Evolutionary conservation across 2,888 invertebrate genomes (phyloP), one percentile per base, ranked within the genome.

Genomic region (Drosophila setosimentum): DNA sequence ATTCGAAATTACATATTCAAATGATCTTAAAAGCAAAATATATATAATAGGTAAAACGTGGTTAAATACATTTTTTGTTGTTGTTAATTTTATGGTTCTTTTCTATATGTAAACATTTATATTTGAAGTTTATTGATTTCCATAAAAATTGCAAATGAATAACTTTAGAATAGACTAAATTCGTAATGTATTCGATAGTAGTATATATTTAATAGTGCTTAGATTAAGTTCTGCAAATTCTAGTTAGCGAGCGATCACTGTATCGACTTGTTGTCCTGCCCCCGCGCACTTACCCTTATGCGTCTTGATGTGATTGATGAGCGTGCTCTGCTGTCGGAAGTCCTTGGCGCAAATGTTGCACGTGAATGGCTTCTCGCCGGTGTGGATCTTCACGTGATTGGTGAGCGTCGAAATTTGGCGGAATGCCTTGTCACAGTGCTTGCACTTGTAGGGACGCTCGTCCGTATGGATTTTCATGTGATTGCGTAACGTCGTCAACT

Each of bases 391-490:
- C 30, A 92, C 91, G 67, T 92, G 91, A 65, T 92, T 92, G 62
- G 91, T 92, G 24, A 92, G 80, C 76, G 91, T 92, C 10, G 91
- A 92, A 68, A 92, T 92, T 66, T 92, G 92, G n/a, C 92, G 91
- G 64, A 92, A 92, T 21, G 92, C 90, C 73, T 91, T 91, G 74
- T 92, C 92, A 59, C 92, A 92, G 66, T 92, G 91, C 75, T 92
- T 92, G 73, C 91, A 92, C 78, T 92, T 92, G 73, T 92, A 92
- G 67, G 91, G 91, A 76, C 91, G 90, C 72, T 92, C 91, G 54
- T 92, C 91, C 37, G 91, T 92, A 62, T 92, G 92, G 61, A 92
- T 92, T 76, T 92, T 92, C 92, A 92, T 92, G 72, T 92, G 92
- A 73, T 92, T 92, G 80, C 92, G 89, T 83, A 92, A 88, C 68